Base-by-base conservation (phyloP, 1,140 invertebrate species). In the Macrotrachela quadricornifera region DNA sequence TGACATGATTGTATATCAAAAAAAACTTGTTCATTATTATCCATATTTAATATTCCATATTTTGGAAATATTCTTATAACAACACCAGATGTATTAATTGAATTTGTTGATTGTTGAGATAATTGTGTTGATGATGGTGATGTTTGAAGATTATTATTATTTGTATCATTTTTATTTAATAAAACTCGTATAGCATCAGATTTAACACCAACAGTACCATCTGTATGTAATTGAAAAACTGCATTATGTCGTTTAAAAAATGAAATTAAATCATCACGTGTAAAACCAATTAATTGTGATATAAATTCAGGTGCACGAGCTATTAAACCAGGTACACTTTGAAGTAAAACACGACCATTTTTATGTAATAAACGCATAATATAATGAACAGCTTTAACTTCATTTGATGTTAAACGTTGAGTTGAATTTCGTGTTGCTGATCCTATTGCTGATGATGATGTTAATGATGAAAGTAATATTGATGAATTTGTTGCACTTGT, bases 21-120 rank as follows among this genome's bases (percentile, higher is more conserved):
- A 52, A 71, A 71, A 1, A 71, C 69, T 59, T 71, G 70, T 57
- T 71, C 70, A 60, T 71, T 69, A 53, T 64, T 62, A 1, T 68
- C 70, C 10, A 71, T 59, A 57, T 71, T 69, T 50, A 71, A 63
- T 43, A 71, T 71, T 1, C 69, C 70, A 67, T 69, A 71, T 61
- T 49, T 64, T 60, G 50, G 60, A 59, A 51, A 60, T 59, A 54
- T 59, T 59, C 43, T 55, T 51, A 47, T 59, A 56, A 42, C 43
- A 37, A 56, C 38, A 17, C 48, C 45, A 15, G 37, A 44, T 10
- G 45, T 40, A 9, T 16, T 42, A 17, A 51, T 46, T 36, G 43
- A 40, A 17, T 38, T 37, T 36, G 21, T 8, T 30, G 21, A 4
- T 30, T 12, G 14, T 46, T 18, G 15, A 40, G 39, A 48, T 30